Evolutionary conservation across 2,797 vertebrate genomes (phyloP), one percentile per base, ranked within the genome.

Genomic region (Coranthus polyacanthus): DNA sequence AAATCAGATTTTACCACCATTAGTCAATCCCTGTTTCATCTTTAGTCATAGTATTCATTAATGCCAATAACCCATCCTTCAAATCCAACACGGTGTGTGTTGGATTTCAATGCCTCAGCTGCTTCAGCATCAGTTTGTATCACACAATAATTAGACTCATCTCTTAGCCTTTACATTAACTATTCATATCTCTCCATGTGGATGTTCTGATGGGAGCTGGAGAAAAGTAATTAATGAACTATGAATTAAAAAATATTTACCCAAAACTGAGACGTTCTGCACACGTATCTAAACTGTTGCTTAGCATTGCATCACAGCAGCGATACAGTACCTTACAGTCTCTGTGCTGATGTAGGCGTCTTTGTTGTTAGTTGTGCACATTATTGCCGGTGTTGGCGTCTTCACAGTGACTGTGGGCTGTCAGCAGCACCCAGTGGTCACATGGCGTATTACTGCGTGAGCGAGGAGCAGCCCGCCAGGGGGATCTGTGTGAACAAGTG

Each of bases 401-500:
- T 66, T 20, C 56, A 22, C 2, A 45, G 29, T 16, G 13, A 58
- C 32, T 18, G 21, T 70, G 22, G 43, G 32, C 18, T 1, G 15
- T 68, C 1, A 16, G 1, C 65, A 2, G 65, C 82, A 74, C 52
- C 82, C 52, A 57, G 84, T 83, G 90, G 75, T 20, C 32, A 46
- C 15, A 45, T 3, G 20, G 20, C 47, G 64, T 0, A 66, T 29
- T n/a, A 36, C 5, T 45, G 41, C 39, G 20, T 37, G 36, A 53
- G 17, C 16, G n/a, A 3, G 12, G 11, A 18, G 26, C 46, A 50
- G 20, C 32, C 15, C 43, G 62, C 34, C 34, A 20, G 13, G 8
- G 39, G 7, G 44, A 18, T 12, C 11, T 17, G 24, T 22, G 34
- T 24, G 22, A 29, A 22, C 16, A 62, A 72, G 15, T 77, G 44